These are phyloP conservation scores for Pseudolycoriella hygida DNA, from an alignment of 2,888 invertebrate species.

Conservation along the genomic window DNA sequence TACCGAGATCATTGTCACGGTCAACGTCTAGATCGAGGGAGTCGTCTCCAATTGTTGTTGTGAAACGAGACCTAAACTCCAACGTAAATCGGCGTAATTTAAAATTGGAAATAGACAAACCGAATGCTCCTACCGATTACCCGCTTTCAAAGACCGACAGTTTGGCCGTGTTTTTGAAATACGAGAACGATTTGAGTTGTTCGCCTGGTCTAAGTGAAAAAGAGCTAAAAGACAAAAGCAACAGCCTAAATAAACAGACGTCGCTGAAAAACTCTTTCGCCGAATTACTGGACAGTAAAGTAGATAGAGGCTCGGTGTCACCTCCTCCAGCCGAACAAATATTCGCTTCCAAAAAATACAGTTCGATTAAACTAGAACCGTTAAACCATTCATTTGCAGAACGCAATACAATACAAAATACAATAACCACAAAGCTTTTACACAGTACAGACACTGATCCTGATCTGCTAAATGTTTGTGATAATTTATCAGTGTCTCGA, in stretches of 20 bases:
- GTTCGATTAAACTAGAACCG: slow-evolving; percentile 11
- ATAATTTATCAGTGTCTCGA: slow-evolving; percentile 39
- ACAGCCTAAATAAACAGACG: slow-evolving; percentile 26
- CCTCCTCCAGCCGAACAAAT: slow-evolving; percentile 5
- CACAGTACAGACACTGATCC: slow-evolving; percentile 33
- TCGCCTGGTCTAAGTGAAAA: slow-evolving; percentile 14
- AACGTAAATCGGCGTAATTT: slow-evolving; percentile 12
- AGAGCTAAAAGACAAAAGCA: slow-evolving; percentile 28
- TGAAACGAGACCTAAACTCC: slow-evolving; percentile 19
- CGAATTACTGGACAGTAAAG: slow-evolving; percentile 8
- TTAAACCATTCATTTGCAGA: not conserved
- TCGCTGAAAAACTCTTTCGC: slow-evolving; percentile 15
- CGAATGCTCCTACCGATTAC: slow-evolving; percentile 9
- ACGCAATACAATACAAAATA: not conserved
- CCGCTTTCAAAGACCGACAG: slow-evolving; percentile 25
- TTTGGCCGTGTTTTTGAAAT: slow-evolving; percentile 26
- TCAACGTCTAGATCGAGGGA: not conserved
- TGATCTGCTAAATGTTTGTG: slow-evolving; percentile 49
- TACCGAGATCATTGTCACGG: slow-evolving; percentile 8
- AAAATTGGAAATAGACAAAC: slow-evolving; percentile 8
- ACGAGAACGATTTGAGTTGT: slow-evolving; percentile 20
- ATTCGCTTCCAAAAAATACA: slow-evolving; percentile 8
- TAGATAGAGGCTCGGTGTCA: slow-evolving; percentile 8
- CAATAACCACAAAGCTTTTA: slow-evolving; percentile 21
- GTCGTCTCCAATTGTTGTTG: slow-evolving; percentile 11